phyloP scores from a whole-genome alignment of 2,888 invertebrate species.

The Gisinianus flammeolus region DNA sequence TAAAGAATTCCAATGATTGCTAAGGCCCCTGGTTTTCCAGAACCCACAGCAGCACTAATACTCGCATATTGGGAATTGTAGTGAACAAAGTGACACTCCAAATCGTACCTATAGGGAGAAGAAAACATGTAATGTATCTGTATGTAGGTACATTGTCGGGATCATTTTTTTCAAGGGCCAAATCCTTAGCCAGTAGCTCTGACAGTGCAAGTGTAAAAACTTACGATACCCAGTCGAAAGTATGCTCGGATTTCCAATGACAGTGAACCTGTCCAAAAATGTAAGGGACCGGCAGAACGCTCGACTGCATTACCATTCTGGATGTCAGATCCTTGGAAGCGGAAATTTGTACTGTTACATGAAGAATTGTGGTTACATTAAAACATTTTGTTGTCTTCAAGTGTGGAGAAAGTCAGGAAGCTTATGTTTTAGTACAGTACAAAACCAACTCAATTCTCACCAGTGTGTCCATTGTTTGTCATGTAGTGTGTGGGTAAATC shows the following conservation, averaged over 20 bases:
- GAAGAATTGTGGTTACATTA: not conserved
- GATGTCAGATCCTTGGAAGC: not conserved
- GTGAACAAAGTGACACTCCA: conserved; percentile 21
- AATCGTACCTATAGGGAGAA: not conserved
- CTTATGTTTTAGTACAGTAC: too few relatives aligned
- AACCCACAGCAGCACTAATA: not conserved
- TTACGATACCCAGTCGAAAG: not conserved
- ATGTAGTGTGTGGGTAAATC: not conserved
- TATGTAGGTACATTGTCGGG: too few relatives aligned
- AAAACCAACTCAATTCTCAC: not conserved
- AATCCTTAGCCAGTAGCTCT: too few relatives aligned
- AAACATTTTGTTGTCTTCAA: not conserved
- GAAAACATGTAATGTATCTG: too few relatives aligned
- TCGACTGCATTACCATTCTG: not conserved
- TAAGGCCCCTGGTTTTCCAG: not conserved
- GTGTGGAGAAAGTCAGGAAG: not conserved
- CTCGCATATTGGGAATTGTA: not conserved
- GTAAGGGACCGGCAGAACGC: not conserved
- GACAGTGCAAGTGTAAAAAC: too few relatives aligned
- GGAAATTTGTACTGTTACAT: not conserved
- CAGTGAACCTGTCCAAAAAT: not conserved
- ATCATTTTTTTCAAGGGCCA: too few relatives aligned
- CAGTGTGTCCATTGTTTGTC: not conserved
- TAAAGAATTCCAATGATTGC: conserved; percentile 5
- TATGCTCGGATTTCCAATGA: not conserved